A percentile compares a stretch with the other conserved stretches of the same genome.
These are phyloP conservation scores for Deilephila porcellus DNA, from an alignment of 2,888 invertebrate genomes.

Conservation along the genomic window DNA sequence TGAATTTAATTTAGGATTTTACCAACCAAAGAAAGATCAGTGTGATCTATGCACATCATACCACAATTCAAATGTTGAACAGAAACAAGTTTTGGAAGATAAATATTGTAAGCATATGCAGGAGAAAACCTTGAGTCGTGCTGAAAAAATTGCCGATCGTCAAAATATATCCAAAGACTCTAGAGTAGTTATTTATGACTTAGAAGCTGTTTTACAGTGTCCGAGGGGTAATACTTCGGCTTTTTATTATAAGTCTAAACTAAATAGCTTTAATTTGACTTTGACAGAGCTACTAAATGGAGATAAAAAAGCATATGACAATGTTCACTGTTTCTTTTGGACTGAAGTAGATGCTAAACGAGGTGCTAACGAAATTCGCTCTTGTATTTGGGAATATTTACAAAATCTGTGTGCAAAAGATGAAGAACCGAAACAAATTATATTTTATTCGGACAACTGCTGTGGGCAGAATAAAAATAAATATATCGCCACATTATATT, in stretches of 20 bases:
- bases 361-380: conserved; percentile 42
- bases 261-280: conserved; percentile 46
- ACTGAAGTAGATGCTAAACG: conserved; percentile 43
- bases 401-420: no score
- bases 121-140: conserved; percentile 38
- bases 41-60: conserved; percentile 36
- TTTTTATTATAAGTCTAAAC: conserved; percentile 45
- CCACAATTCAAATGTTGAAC: conserved; percentile 32
- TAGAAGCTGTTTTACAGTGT: conserved; percentile 40
- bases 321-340: conserved; percentile 38
- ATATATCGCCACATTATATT: no score
- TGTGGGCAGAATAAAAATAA: no score
- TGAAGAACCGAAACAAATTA: no score
- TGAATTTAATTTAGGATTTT: conserved; percentile 41
- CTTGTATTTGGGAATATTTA: conserved; percentile 31
- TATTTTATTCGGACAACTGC: no score
- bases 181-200: conserved; percentile 41
- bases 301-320: conserved; percentile 8
- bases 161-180: conserved; percentile 27
- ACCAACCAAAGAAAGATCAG: conserved; percentile 42
- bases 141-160: conserved; percentile 36
- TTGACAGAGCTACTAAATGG: conserved; percentile 38
- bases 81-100: conserved; percentile 34
- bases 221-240: conserved; percentile 39
- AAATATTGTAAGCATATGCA: conserved; percentile 37